phyloP scores from a whole-genome alignment of 2,888 invertebrate genomes.

The Apamea sordens region DNA sequence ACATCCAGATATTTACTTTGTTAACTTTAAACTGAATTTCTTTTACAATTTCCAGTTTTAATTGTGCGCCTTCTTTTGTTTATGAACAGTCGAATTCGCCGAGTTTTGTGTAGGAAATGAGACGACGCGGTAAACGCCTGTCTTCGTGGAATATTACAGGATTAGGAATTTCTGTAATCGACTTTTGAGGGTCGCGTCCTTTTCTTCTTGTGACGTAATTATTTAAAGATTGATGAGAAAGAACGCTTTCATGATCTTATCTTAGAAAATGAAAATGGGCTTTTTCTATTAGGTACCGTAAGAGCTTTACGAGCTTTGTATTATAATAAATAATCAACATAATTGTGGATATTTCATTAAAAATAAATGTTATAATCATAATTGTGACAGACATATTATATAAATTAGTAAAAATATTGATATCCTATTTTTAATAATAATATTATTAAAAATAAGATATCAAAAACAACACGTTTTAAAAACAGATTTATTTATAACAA shows the following conservation, averaged over 20 bases:
- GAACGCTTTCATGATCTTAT: conserved; percentile 30
- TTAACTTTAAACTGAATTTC: conserved; percentile 50
- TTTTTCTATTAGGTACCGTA: conserved; percentile 26
- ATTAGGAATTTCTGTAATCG: conserved; percentile 49
- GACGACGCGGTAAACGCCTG: conserved; percentile 40
- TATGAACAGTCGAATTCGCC: conserved; percentile 45
- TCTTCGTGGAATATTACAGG: conserved; percentile 42
- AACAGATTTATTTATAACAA: conserved; percentile 8
- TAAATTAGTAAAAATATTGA: no score
- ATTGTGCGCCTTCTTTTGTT: conserved; percentile 52
- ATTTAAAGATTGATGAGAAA: conserved; percentile 45
- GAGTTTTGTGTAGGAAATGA: conserved; percentile 37
- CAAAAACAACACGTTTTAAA: neutral
- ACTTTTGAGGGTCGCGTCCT: conserved; percentile 7
- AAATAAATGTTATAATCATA: neutral
- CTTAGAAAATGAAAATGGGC: conserved; percentile 14
- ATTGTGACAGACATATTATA: neutral
- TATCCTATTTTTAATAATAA: no score
- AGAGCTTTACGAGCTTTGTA: neutral
- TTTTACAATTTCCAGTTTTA: conserved; percentile 40
- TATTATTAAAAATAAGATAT: neutral
- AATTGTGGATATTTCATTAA: neutral
- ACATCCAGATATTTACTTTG: conserved; percentile 48
- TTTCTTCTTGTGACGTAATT: conserved; percentile 22
- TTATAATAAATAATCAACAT: neutral